Percentiles rank a stretch among this genome's conserved stretches.
phyloP scores from a whole-genome alignment of 2,113 vertebrate genomes.

The Meles meles region DNA sequence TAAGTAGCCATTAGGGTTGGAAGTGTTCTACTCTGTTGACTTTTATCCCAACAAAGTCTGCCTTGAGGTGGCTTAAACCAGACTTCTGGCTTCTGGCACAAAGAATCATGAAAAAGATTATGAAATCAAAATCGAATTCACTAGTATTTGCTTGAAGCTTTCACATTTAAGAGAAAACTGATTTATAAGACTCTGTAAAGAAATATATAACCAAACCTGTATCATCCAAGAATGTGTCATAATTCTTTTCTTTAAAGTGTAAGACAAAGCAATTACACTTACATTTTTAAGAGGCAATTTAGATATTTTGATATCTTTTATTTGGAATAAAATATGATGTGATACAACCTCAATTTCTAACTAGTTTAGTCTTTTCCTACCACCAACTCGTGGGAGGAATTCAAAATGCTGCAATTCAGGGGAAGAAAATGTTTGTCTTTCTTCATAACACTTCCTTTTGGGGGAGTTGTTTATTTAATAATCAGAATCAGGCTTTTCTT shows the following conservation, averaged over 20 bases:
- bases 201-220: not conserved
- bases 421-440: constrained; percentile 50
- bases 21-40: not conserved
- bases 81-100: not conserved
- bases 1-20: not conserved
- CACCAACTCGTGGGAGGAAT: constrained; percentile 47
- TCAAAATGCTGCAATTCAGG: constrained; percentile 56
- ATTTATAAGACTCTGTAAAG: not conserved
- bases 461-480: constrained; percentile 76
- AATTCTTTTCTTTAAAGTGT: constrained; percentile 27
- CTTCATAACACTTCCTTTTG: constrained; percentile 59
- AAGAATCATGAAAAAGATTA: not conserved
- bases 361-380: constrained; percentile 64
- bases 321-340: constrained; percentile 10
- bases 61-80: not conserved
- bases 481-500: constrained; percentile 75
- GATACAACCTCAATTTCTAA: not conserved
- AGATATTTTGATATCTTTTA: not conserved
- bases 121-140: constrained; percentile 12
- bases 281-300: constrained; percentile 1
- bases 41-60: not conserved
- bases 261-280: constrained; percentile 26
- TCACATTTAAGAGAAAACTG: not conserved
- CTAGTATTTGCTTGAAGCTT: not conserved
- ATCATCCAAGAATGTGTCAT: constrained; percentile 10